Evolutionary conservation across 2,797 vertebrate genomes (phyloP).

Genomic region (Glyptemys insculpta): DNA sequence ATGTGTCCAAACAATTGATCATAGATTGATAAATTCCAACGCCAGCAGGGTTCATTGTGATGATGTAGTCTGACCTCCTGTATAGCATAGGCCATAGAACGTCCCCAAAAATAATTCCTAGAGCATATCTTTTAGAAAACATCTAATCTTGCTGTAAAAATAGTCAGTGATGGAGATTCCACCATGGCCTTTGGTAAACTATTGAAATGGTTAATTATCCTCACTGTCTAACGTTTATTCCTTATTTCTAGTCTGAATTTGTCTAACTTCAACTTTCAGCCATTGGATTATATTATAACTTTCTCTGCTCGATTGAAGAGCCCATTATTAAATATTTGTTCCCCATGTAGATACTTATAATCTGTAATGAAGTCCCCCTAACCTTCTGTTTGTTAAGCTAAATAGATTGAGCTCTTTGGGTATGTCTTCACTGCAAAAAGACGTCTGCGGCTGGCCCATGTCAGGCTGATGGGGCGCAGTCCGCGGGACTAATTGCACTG

Average conservation of each 20-base stretch:
- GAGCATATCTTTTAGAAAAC: background rate
- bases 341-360: too few relatives aligned
- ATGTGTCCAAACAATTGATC: background rate
- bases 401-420: background rate
- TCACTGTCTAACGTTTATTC: background rate
- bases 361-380: background rate
- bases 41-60: background rate
- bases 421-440: background rate
- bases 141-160: background rate
- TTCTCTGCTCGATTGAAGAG: background rate
- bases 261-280: background rate
- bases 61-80: background rate
- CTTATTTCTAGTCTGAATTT: background rate
- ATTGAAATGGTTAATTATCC: background rate
- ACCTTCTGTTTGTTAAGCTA: background rate
- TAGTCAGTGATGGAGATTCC: background rate
- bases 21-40: background rate
- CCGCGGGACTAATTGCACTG: background rate
- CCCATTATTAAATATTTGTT: background rate
- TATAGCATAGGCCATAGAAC: background rate
- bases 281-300: background rate
- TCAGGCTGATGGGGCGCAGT: background rate
- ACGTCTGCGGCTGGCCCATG: background rate
- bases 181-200: background rate
- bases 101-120: background rate